Percentiles rank a stretch among this genome's conserved stretches.
phyloP scores from a whole-genome alignment of 2,888 invertebrate genomes.

The Osedax frankpressi region DNA sequence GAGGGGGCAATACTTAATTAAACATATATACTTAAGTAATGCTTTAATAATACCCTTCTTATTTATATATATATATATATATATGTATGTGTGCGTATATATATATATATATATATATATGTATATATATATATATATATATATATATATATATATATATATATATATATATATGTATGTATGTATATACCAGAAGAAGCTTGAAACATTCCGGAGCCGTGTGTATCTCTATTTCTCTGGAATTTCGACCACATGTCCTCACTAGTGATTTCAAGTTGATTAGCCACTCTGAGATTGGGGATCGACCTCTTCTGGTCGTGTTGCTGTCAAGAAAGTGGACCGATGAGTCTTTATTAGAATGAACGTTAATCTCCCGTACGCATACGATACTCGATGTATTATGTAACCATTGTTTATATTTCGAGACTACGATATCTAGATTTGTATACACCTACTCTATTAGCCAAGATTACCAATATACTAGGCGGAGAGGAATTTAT shows the following conservation, averaged over 20 bases:
- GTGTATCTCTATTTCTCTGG: conserved; percentile 28
- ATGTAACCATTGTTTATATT: no score
- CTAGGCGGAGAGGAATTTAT: no score
- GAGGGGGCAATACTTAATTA: neutral
- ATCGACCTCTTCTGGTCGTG: conserved; percentile 28
- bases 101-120: conserved; percentile 1
- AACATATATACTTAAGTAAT: neutral
- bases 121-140: conserved; percentile 4
- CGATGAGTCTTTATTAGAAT: no score
- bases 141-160: neutral
- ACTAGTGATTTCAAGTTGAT: conserved; percentile 28
- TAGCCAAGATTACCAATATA: no score
- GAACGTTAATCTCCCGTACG: no score
- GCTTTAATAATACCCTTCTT: no score
- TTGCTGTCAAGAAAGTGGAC: no score
- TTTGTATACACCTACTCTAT: no score
- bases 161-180: neutral
- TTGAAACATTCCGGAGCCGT: conserved; percentile 26
- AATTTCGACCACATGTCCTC: conserved; percentile 30
- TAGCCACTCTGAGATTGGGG: conserved; percentile 27
- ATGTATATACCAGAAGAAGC: conserved; percentile 26
- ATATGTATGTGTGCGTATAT: conserved; percentile 1
- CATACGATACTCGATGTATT: no score
- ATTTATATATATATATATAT: neutral
- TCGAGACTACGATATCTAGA: no score